Evolutionary conservation across 2,113 vertebrate genomes (phyloP).

Genomic region (Laticauda laticaudata): DNA sequence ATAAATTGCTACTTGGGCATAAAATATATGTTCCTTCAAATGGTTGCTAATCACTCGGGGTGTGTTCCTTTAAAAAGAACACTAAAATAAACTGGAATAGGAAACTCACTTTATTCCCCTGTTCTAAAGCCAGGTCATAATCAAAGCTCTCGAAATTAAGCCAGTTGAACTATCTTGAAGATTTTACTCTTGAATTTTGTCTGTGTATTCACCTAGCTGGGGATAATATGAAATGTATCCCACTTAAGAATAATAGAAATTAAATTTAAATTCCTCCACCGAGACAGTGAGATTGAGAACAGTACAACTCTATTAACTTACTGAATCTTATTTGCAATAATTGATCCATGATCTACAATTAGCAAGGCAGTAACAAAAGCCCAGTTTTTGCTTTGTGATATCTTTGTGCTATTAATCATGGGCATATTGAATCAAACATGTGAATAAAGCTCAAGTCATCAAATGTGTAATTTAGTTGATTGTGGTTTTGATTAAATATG

Average conservation of each 20-base stretch:
- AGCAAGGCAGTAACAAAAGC: background rate
- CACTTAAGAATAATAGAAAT: background rate
- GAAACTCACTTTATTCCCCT: background rate
- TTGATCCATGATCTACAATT: background rate
- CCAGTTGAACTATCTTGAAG: background rate
- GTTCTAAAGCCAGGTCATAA: background rate
- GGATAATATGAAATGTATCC: too few species aligned
- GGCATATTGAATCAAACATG: background rate
- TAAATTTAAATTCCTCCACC: background rate
- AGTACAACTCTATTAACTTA: background rate
- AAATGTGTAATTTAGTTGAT: background rate
- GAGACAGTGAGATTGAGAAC: background rate
- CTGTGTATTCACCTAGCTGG: background rate
- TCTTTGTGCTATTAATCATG: background rate
- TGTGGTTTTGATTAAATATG: too few species aligned
- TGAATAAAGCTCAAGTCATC: too few species aligned
- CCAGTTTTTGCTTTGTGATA: background rate
- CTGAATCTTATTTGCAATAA: background rate
- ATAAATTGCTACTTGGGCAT: background rate
- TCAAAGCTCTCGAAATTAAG: background rate
- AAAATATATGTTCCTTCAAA: background rate
- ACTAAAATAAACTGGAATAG: background rate
- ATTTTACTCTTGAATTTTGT: background rate
- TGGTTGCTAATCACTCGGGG: background rate
- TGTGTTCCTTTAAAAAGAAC: background rate